Conservation (phyloP, 1,140 invertebrate genomes). For the Reticulitermes speratus region DNA sequence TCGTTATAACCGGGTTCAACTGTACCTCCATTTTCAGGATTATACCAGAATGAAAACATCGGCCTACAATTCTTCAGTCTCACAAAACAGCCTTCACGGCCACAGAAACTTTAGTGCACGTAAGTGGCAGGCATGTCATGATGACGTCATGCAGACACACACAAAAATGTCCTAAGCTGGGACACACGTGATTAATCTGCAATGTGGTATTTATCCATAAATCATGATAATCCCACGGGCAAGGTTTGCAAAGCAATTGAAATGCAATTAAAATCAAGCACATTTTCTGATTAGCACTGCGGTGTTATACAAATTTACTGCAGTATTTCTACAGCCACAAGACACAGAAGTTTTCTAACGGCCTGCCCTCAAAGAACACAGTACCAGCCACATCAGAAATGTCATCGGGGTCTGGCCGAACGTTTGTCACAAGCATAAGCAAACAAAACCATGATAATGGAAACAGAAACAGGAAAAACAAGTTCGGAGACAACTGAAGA, state of each 20-base stretch:
- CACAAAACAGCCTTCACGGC: no score
- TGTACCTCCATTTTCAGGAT: no score
- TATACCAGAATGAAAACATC: no score
- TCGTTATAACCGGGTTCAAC: no score
- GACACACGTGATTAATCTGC: neutral
- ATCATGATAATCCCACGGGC: neutral
- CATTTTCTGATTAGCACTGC: neutral
- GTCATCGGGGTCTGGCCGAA: neutral
- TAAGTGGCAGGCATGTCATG: no score
- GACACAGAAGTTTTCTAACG: no score
- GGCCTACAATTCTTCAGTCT: no score
- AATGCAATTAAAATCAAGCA: neutral
- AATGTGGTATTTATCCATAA: neutral
- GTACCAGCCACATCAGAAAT: neutral
- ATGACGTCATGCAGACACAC: no score
- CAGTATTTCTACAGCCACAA: no score
- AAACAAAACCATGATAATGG: neutral
- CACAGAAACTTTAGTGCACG: no score
- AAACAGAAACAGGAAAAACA: neutral
- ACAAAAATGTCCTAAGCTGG: no score
- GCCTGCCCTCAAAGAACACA: no score
- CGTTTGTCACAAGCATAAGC: neutral
- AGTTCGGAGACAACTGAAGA: neutral
- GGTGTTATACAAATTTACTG: neutral
- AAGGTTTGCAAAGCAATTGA: neutral